Conservation (phyloP, 2,113 vertebrate genomes). For the Seriola dumerili region DNA sequence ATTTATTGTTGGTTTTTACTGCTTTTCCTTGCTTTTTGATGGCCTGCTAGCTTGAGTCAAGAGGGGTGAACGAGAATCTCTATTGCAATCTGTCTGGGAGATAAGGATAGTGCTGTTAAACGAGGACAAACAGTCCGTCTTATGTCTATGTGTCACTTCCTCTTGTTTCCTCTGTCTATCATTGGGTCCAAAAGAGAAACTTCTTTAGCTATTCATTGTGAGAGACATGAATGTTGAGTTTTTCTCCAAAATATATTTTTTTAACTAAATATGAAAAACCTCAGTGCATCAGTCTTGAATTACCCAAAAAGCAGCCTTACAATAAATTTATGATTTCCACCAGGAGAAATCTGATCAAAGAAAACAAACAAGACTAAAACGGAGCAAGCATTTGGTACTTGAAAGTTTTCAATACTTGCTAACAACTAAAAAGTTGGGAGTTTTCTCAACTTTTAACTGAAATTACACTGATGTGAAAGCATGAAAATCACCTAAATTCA, state of each 20-base stretch:
- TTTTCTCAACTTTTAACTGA: neutral
- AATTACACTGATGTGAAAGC: neutral
- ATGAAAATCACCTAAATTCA: neutral
- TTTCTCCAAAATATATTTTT: neutral
- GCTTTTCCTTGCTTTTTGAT: conserved; percentile 27
- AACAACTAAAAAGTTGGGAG: neutral
- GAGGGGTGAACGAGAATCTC: conserved; percentile 10
- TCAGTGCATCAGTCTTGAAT: too few species aligned
- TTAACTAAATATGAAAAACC: neutral
- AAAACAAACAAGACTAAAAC: neutral
- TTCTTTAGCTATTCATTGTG: neutral
- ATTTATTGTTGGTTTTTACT: conserved; percentile 22
- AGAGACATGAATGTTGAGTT: neutral
- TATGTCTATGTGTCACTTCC: neutral
- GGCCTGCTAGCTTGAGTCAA: conserved; percentile 28
- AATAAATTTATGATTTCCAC: too few species aligned
- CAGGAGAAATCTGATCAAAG: neutral
- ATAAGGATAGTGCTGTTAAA: conserved; percentile 12
- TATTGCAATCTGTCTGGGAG: conserved; percentile 10
- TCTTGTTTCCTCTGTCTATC: neutral
- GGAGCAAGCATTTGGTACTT: neutral
- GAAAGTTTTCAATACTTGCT: neutral
- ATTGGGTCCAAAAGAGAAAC: neutral
- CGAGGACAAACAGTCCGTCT: neutral
- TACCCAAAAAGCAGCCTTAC: too few species aligned